Evolutionary conservation across 2,113 vertebrate genomes (phyloP).

Genomic region (Castor canadensis): DNA sequence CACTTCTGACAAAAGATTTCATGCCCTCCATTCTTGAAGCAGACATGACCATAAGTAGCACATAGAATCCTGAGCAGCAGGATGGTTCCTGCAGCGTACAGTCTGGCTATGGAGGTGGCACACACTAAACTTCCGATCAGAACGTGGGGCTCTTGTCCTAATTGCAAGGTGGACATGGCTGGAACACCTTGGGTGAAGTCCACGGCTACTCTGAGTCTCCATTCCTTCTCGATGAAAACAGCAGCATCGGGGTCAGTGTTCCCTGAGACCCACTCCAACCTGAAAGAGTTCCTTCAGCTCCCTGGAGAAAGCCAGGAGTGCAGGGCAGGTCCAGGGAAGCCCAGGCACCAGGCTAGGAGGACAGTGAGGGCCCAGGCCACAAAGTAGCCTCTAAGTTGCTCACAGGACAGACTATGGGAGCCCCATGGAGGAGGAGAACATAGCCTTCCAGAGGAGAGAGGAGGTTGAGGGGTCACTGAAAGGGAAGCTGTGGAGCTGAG

Average conservation of each 20-base stretch:
- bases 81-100: accelerated
- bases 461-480: accelerated
- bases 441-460: too few species aligned
- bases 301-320: not conserved
- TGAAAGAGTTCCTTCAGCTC: accelerated
- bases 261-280: not conserved
- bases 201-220: not conserved
- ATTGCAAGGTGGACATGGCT: accelerated
- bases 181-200: not conserved
- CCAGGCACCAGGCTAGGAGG: not conserved
- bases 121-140: accelerated
- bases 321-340: accelerated
- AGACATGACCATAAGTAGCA: not conserved
- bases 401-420: not conserved
- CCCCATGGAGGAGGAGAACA: too few species aligned
- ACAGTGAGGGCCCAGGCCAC: not conserved
- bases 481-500: not conserved
- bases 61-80: not conserved
- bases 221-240: accelerated
- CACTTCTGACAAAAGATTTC: not conserved
- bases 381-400: not conserved
- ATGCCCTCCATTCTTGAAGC: not conserved
- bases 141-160: accelerated
- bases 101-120: accelerated
- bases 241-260: accelerated